Base-by-base conservation (phyloP, 2,888 invertebrate species). In the Apamea crenata region DNA sequence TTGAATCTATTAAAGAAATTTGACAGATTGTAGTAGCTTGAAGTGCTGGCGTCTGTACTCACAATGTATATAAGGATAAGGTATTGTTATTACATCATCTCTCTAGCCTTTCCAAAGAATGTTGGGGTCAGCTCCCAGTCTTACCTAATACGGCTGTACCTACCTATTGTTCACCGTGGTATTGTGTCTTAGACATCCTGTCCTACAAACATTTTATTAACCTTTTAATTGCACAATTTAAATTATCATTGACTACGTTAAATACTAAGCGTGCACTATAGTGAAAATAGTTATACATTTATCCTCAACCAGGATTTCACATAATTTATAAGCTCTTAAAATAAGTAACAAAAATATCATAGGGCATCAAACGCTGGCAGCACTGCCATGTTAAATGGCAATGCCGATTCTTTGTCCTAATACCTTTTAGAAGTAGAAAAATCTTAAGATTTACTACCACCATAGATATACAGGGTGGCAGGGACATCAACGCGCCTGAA, bases 101-200 rank as follows among this genome's bases (percentile, higher is more conserved):
- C 53, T 18, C 8, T 76, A 77, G 83, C 78, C 59, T 83, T 83
- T 77, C 69, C 40, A 59, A 69, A 81, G 65, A 83, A 83, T 81
- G n/a, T 77, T 77, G 16, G 56, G 69, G 59, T 77, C 83, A n/a
- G 18, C 21, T 70, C n/a, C 32, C 2, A 59, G 77, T 44, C n/a
- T 61, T 61, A 53, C 82, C 61, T 61, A 76, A 80, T 82, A 6
- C 50, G 44, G 50, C 8, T 53, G 4, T 66, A 16, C 44, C 44
- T 66, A 16, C 44, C 44, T n/a, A 29, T 50, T 50, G 16, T 75
- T 67, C n/a, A 10, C n/a, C 21, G 12, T 8, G 14, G 75, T n/a
- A 67, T 82, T 76, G 82, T 82, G 32, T 50, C 75, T 75, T 50
- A 61, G 16, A 21, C 32, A 82, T n/a, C 65, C 74, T 74, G 79